A percentile compares a stretch with the other conserved stretches of the same genome.
phyloP scores from a whole-genome alignment of 2,797 vertebrate genomes.

The Siniperca undulata region DNA sequence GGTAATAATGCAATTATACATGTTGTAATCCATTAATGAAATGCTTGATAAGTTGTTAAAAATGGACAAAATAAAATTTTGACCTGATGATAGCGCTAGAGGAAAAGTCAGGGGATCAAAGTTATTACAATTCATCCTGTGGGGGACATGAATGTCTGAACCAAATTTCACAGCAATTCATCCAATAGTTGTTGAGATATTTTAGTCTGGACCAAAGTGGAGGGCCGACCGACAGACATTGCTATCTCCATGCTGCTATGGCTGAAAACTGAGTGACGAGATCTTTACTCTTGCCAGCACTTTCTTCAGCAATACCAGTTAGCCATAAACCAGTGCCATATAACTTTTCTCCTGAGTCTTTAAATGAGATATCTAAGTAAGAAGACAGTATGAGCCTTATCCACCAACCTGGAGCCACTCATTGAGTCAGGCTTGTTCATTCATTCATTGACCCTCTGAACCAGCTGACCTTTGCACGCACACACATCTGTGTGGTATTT shows the following conservation, averaged over 20 bases:
- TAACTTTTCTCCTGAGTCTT: background rate
- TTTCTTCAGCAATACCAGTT: background rate
- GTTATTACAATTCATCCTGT: too few species aligned
- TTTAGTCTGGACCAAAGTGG: background rate
- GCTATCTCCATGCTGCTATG: too few species aligned
- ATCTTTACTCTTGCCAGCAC: background rate
- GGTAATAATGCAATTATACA: background rate
- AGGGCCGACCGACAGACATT: too few species aligned
- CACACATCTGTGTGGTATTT: conserved; percentile 51
- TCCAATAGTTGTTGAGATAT: too few species aligned
- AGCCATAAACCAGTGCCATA: background rate
- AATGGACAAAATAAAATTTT: too few species aligned
- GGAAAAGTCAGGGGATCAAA: too few species aligned
- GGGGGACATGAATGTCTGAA: too few species aligned
- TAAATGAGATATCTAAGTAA: background rate
- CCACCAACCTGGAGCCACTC: background rate
- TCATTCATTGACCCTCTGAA: conserved; percentile 63
- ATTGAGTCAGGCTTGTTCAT: conserved; percentile 23
- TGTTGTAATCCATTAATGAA: background rate
- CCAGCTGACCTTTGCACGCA: conserved; percentile 72
- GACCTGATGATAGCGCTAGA: too few species aligned
- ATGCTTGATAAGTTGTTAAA: background rate
- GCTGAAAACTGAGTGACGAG: background rate
- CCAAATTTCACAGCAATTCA: too few species aligned
- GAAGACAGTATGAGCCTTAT: conserved; percentile 10